Base-by-base conservation (phyloP, 2,888 invertebrate genomes). In the Apotomis betuletana region DNA sequence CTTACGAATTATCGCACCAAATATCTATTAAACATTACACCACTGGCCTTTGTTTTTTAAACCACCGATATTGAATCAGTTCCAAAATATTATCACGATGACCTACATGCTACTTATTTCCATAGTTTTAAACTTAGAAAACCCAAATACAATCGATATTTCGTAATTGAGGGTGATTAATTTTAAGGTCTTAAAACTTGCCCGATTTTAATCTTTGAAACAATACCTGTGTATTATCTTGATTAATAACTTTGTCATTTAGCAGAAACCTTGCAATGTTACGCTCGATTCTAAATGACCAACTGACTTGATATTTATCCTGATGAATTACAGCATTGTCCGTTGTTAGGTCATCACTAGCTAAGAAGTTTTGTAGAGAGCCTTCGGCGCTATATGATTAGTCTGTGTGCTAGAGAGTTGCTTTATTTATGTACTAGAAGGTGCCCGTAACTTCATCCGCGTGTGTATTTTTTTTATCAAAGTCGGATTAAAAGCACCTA, bases 31-130 rank as follows among this genome's bases (percentile, higher is more conserved):
- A 58, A 58, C 15, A 60, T 71, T 71, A 67, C 71, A 62, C 27
- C 55, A 67, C 10, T 62, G 51, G 38, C 46, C 60, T 60, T 71
- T 67, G 71, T 71, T 71, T 70, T 71, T 67, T 55, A 59, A 70
- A 70, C 36, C 64, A 59, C 49, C 38, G 15, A 46, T 71, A 67
- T 70, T 67, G 60, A 67, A 62, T 67, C 67, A 67, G 62, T 51
- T 61, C 41, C 1, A 6, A 15, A 38, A 6, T 36, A 38, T 27
- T 71, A 71, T 71, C 71, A n/a, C 38, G 71, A 71, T 71, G 67
- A 27, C 71, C 71, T 71, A 67, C 51, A 61, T 67, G 51, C 63
- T 58, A 67, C 58, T 41, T 57, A 69, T 54, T 65, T n/a, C 44
- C 27, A 54, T 27, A 36, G 59, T 51, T 67, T 68, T 52, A n/a